Evolutionary conservation across 2,888 invertebrate genomes (phyloP).

Genomic region (Stenodema calcarata): DNA sequence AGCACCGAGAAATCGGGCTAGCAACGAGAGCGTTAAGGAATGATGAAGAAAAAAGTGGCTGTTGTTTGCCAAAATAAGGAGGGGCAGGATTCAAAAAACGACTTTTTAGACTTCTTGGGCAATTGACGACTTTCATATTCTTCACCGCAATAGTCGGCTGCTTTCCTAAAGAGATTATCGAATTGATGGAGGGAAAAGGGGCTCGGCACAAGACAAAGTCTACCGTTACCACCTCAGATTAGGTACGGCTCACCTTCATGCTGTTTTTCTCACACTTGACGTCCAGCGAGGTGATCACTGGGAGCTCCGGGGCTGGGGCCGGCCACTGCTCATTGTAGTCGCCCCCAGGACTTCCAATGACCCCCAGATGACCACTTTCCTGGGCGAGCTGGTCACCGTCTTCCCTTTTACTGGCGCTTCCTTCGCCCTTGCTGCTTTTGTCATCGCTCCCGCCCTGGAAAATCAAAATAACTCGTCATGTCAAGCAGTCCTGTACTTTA

Average conservation of each 20-base stretch:
- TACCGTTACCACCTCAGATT: no score
- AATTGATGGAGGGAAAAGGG: no score
- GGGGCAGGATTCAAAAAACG: no score
- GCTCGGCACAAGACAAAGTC: no score
- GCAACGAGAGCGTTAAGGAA: no score
- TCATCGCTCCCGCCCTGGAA: constrained; percentile 34
- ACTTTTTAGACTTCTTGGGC: no score
- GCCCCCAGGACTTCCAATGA: constrained; percentile 29
- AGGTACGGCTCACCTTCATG: constrained; percentile 68
- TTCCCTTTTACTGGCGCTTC: constrained; percentile 26
- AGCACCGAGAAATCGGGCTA: no score
- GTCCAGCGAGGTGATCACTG: constrained; percentile 90
- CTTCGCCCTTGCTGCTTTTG: constrained; percentile 15
- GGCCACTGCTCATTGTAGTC: constrained; percentile 69
- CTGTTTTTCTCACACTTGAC: constrained; percentile 95
- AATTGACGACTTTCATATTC: no score
- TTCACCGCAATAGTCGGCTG: no score
- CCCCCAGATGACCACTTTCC: constrained; percentile 44
- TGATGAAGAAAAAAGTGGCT: no score
- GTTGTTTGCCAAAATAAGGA: no score
- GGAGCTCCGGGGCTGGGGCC: constrained; percentile 84
- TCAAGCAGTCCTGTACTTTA: not conserved
- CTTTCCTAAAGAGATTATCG: no score
- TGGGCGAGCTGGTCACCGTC: constrained; percentile 51
- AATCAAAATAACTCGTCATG: not conserved